Conservation (phyloP, 1,140 invertebrate species). For the Eueides isabella region DNA sequence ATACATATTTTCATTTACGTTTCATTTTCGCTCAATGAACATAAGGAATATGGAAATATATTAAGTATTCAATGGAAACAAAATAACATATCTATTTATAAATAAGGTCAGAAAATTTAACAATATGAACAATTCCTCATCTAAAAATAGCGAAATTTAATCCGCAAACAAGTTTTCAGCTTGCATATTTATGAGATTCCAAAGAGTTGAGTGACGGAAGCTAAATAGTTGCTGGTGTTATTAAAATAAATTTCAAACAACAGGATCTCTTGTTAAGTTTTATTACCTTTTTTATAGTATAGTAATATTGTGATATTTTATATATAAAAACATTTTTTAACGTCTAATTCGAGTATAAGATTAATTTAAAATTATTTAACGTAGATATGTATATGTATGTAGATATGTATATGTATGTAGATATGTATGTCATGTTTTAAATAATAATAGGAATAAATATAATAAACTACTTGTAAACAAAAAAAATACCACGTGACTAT, state of each 20-base stretch:
- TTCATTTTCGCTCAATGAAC: neutral
- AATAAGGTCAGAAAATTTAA: neutral
- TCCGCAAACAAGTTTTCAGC: conserved; percentile 56
- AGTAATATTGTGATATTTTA: neutral
- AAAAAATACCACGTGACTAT: no score
- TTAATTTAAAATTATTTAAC: no score
- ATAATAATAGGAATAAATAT: no score
- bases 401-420: no score
- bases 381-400: no score
- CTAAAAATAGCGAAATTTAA: conserved; percentile 62
- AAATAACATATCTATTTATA: neutral
- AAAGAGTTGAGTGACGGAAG: conserved; percentile 68
- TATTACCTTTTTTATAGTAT: neutral
- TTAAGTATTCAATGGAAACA: neutral
- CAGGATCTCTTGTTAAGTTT: neutral
- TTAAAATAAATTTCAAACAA: conserved; percentile 7
- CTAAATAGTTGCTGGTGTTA: conserved; percentile 49
- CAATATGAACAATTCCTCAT: conserved; percentile 22
- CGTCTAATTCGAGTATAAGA: neutral
- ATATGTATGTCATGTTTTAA: no score
- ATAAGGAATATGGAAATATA: neutral
- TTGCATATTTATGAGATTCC: conserved; percentile 72
- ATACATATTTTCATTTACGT: neutral
- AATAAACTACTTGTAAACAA: no score
- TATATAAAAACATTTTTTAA: neutral